phyloP scores from a whole-genome alignment of 2,113 vertebrate species.

The Channa maculata region DNA sequence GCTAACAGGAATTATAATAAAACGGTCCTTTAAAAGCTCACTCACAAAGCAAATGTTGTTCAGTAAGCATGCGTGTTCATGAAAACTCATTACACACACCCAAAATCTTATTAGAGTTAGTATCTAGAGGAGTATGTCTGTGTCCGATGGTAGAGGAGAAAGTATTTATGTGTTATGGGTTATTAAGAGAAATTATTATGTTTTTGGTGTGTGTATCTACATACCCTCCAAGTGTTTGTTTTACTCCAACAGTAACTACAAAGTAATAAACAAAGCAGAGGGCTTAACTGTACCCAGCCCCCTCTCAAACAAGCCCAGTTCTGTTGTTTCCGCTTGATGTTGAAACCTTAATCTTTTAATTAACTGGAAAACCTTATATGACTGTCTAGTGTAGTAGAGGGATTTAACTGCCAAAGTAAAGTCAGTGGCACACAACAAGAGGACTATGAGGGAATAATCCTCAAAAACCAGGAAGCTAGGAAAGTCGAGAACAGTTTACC shows the following conservation, averaged over 20 bases:
- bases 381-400: slow-evolving; percentile 65
- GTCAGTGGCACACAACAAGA: slow-evolving; percentile 5
- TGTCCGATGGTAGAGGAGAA: too few relatives aligned
- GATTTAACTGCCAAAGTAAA: slow-evolving; percentile 14
- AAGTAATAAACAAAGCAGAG: slow-evolving; percentile 34
- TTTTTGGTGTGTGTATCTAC: too few relatives aligned
- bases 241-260: slow-evolving; percentile 38
- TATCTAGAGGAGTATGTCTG: too few relatives aligned
- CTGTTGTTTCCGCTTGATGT: slow-evolving; percentile 45
- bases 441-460: slow-evolving; percentile 34
- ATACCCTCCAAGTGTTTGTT: slow-evolving; percentile 51
- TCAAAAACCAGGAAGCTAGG: not conserved
- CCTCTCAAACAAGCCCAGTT: slow-evolving; percentile 23
- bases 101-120: too few relatives aligned
- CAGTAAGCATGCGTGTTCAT: too few relatives aligned
- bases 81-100: too few relatives aligned
- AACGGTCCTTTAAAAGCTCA: too few relatives aligned
- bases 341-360: slow-evolving; percentile 73
- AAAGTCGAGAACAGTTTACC: not conserved
- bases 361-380: slow-evolving; percentile 72
- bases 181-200: too few relatives aligned
- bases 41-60: too few relatives aligned
- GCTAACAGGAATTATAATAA: too few relatives aligned
- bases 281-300: slow-evolving; percentile 27
- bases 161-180: too few relatives aligned